Percentiles rank a stretch among this genome's conserved stretches.
phyloP scores from a whole-genome alignment of 1,140 invertebrate species.

The Mesaphorura yosii region DNA sequence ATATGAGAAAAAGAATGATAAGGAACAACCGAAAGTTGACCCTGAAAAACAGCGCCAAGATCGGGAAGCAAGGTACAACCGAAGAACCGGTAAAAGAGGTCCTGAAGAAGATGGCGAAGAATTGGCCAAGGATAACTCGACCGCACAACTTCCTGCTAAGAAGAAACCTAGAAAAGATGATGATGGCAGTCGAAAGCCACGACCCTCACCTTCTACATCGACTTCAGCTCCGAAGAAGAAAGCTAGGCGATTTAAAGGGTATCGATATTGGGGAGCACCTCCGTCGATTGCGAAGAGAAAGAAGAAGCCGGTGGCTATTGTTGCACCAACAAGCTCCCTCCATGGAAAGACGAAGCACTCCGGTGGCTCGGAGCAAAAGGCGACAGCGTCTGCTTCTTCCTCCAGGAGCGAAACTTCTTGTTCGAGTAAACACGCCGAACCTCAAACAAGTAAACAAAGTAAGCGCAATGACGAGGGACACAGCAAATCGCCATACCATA shows the following conservation, averaged over 20 bases:
- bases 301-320: slow-evolving; percentile 29
- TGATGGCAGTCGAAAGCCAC: neutral
- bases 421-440: neutral
- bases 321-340: slow-evolving; percentile 21
- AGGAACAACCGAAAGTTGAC: slow-evolving; percentile 31
- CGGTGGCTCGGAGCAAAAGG: neutral
- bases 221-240: slow-evolving; percentile 11
- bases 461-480: neutral
- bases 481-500: neutral
- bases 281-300: slow-evolving; percentile 28
- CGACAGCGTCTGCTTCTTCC: neutral
- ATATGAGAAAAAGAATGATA: slow-evolving; percentile 11
- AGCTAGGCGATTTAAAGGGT: slow-evolving; percentile 27
- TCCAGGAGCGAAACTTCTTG: neutral
- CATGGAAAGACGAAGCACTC: neutral
- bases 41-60: slow-evolving; percentile 31
- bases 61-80: slow-evolving; percentile 23
- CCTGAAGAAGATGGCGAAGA: slow-evolving; percentile 18
- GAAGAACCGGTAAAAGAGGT: slow-evolving; percentile 23
- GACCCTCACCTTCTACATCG: neutral
- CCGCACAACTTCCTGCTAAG: slow-evolving; percentile 1
- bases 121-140: slow-evolving; percentile 4
- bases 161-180: slow-evolving; percentile 33
- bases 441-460: neutral
- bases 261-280: slow-evolving; percentile 30